Percentiles rank a stretch among this genome's conserved stretches.
These are phyloP conservation scores for Hylia prasina DNA, from an alignment of 2,113 vertebrate species.

Conservation along the genomic window DNA sequence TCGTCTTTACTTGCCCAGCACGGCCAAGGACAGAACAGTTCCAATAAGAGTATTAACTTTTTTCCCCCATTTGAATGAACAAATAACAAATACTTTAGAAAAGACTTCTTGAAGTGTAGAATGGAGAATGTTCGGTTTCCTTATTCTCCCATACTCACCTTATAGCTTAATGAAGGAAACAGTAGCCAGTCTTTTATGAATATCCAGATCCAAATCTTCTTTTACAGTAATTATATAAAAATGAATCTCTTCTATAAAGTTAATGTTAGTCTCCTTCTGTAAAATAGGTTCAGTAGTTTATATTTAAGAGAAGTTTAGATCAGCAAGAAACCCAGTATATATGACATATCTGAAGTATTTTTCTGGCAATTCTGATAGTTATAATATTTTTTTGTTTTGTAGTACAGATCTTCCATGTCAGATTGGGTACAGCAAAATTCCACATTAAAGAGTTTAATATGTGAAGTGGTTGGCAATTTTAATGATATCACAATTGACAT, in stretches of 20 bases:
- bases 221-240: neutral
- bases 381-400: neutral
- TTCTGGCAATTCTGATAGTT: neutral
- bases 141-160: neutral
- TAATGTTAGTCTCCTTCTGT: neutral
- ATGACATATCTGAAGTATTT: neutral
- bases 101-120: neutral
- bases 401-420: neutral
- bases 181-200: neutral
- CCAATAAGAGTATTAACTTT: neutral
- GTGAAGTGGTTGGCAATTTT: neutral
- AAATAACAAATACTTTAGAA: neutral
- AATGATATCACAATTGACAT: neutral
- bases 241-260: neutral
- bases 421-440: neutral
- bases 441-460: neutral
- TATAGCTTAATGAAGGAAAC: neutral
- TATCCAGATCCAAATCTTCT: neutral
- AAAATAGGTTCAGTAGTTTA: neutral
- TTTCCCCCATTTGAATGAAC: accelerated
- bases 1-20: neutral
- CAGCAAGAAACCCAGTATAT: neutral
- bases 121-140: neutral
- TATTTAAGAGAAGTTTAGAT: neutral
- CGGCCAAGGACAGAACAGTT: neutral